A percentile compares a stretch with the other conserved stretches of the same genome.
Conservation (phyloP, 2,113 vertebrate genomes). For the Misgurnus mizolepis region DNA sequence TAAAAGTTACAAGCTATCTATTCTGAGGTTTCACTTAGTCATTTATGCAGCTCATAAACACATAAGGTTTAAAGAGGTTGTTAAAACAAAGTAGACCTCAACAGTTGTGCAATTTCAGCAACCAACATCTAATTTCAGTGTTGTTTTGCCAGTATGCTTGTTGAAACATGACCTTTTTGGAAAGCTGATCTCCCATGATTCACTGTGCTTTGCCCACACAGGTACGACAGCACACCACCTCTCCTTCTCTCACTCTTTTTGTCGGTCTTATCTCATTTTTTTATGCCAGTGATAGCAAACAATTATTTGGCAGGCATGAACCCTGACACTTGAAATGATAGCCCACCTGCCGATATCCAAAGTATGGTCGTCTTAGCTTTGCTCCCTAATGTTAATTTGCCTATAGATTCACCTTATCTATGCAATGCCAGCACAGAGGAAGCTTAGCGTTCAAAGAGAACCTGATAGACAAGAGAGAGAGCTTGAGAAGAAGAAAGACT, state of each 20-base stretch:
- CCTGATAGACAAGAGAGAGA: neutral
- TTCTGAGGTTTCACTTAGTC: neutral
- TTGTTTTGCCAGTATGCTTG: constrained; percentile 7
- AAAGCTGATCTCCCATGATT: constrained; percentile 32
- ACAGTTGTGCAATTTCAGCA: neutral
- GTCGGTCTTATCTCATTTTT: neutral
- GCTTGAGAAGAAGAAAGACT: neutral
- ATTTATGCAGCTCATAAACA: neutral
- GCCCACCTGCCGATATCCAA: neutral
- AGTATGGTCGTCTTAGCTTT: constrained; percentile 1
- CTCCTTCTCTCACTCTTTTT: neutral
- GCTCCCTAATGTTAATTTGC: constrained; percentile 11
- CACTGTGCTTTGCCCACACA: neutral
- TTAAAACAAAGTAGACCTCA: neutral
- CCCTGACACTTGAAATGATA: neutral
- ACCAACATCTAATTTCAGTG: constrained; percentile 4
- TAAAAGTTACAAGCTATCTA: too few relatives aligned
- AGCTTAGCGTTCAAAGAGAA: constrained; percentile 3
- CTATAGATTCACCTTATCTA: neutral
- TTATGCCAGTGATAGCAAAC: neutral
- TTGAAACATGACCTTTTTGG: constrained; percentile 21
- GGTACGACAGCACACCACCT: neutral
- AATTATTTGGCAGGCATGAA: neutral
- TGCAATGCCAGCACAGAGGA: constrained; percentile 33
- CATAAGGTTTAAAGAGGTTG: neutral